Conservation (phyloP, 2,888 invertebrate genomes). For the Odontomyia ornata region DNA sequence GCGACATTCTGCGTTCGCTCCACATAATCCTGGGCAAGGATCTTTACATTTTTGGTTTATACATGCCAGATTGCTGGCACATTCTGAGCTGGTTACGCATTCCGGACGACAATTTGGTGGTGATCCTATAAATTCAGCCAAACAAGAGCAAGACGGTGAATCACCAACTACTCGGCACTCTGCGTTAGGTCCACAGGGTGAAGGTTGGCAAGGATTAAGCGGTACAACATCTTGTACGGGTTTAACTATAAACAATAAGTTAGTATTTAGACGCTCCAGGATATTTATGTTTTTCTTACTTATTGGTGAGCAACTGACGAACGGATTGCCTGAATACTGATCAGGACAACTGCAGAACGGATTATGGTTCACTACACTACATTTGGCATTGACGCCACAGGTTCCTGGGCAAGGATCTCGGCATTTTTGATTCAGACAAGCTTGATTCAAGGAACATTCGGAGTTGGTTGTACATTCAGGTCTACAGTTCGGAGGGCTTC, state of each 20-base stretch:
- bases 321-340: slow-evolving; percentile 75
- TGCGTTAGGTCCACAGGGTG: slow-evolving; percentile 73
- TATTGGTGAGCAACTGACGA: slow-evolving; percentile 70
- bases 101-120: slow-evolving; percentile 82
- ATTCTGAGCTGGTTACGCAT: slow-evolving; percentile 79
- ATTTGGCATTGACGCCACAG: slow-evolving; percentile 76
- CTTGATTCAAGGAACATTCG: slow-evolving; percentile 76
- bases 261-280: neutral
- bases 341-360: slow-evolving; percentile 76
- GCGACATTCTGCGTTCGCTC: slow-evolving; percentile 74
- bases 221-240: slow-evolving; percentile 55
- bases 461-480: slow-evolving; percentile 78
- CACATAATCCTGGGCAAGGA: slow-evolving; percentile 76
- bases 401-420: slow-evolving; percentile 77
- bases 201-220: slow-evolving; percentile 70
- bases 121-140: slow-evolving; percentile 70
- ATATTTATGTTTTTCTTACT: slow-evolving; percentile 55
- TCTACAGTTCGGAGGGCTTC: slow-evolving; percentile 73
- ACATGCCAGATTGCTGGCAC: slow-evolving; percentile 72
- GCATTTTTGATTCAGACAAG: slow-evolving; percentile 77
- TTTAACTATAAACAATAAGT: slow-evolving; percentile 50
- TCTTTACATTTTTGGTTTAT: slow-evolving; percentile 76
- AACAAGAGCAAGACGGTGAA: slow-evolving; percentile 71
- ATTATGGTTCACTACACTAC: slow-evolving; percentile 80
- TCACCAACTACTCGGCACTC: slow-evolving; percentile 73